Evolutionary conservation across 2,113 vertebrate species (phyloP).

Genomic region (Lathamus discolor): DNA sequence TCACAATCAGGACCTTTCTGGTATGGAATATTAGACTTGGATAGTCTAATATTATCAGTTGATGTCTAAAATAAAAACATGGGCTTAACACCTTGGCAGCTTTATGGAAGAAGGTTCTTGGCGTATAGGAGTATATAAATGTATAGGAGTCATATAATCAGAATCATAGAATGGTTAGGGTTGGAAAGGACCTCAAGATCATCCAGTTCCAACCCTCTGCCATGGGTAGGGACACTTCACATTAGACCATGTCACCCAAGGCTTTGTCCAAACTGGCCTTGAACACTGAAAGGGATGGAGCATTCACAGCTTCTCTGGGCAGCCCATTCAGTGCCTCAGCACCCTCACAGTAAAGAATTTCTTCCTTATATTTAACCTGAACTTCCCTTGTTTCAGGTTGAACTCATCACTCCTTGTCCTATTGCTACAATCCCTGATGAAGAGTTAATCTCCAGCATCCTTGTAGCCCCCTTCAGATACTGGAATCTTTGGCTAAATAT

Average conservation of each 20-base stretch:
- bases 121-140: not conserved
- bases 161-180: not conserved
- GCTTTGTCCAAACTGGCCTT: not conserved
- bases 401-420: not conserved
- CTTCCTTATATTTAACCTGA: not conserved
- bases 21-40: not conserved
- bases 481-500: not conserved
- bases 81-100: not conserved
- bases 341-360: not conserved
- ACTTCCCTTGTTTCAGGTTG: not conserved
- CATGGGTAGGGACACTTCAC: no score
- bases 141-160: not conserved
- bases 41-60: not conserved
- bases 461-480: not conserved
- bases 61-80: not conserved
- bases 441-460: not conserved
- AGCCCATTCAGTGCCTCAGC: not conserved
- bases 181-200: not conserved
- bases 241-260: no score
- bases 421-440: not conserved
- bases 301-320: not conserved
- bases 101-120: not conserved
- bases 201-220: not conserved
- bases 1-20: fast-evolving
- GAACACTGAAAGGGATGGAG: not conserved